phyloP scores from a whole-genome alignment of 1,140 invertebrate species.

The Nasonia vitripennis region DNA sequence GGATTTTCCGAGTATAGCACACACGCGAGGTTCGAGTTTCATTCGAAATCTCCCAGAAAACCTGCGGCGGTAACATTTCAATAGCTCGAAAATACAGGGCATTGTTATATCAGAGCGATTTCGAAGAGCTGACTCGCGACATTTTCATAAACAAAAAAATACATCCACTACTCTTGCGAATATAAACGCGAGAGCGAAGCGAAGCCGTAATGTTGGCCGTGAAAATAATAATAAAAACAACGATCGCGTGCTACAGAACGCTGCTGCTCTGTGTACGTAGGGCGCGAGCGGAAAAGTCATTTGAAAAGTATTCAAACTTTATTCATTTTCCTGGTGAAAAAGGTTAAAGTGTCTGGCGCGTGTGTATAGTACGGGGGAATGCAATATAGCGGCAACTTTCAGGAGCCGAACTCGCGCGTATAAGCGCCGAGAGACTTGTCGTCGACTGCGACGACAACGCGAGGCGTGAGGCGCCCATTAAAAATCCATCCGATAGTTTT shows the following conservation, averaged over 20 bases:
- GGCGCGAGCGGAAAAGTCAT: background rate
- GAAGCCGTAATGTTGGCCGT: constrained; percentile 74
- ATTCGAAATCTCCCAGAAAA: background rate
- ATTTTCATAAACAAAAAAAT: constrained; percentile 70
- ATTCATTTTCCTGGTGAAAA: constrained; percentile 32
- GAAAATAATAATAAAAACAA: constrained; percentile 43
- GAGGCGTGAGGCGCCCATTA: constrained; percentile 73
- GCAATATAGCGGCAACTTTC: constrained; percentile 82
- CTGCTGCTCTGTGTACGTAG: too few relatives aligned
- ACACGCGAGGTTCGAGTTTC: background rate
- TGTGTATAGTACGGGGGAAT: background rate
- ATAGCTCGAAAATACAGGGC: constrained; percentile 64
- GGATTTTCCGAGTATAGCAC: background rate
- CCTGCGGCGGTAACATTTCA: too few relatives aligned
- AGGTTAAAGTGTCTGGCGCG: background rate
- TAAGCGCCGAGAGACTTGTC: constrained; percentile 64
- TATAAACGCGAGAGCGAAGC: background rate
- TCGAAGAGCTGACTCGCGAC: too few relatives aligned
- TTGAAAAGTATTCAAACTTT: constrained; percentile 35
- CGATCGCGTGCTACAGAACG: background rate
- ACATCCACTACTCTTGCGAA: too few relatives aligned
- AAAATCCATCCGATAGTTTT: constrained; percentile 72
- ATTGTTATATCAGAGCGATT: constrained; percentile 59
- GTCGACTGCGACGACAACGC: background rate
- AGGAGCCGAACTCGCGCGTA: constrained; percentile 76